A percentile compares a stretch with the other conserved stretches of the same genome.
These are phyloP conservation scores for Microcebus griseorufus DNA, from an alignment of 2,113 vertebrate species.

Conservation along the genomic window DNA sequence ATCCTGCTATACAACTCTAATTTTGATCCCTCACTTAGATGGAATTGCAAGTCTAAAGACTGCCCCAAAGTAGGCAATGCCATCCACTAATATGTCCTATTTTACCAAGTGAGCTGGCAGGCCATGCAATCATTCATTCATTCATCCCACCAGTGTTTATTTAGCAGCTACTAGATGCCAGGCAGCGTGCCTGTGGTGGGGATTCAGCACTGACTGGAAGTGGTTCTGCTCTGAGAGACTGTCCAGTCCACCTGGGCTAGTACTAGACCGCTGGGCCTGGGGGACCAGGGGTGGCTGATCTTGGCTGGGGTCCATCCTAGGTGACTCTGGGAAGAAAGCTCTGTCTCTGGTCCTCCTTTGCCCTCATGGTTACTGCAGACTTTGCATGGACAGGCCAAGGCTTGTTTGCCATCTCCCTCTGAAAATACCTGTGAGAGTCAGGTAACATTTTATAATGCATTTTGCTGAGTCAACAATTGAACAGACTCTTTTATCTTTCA, in stretches of 20 bases:
- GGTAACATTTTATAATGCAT: not conserved
- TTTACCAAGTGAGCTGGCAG: not conserved
- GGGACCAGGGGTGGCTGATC: no score
- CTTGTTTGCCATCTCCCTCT: not conserved
- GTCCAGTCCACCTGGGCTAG: not conserved
- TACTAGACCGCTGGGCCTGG: not conserved
- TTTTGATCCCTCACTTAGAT: not conserved
- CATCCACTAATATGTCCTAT: not conserved
- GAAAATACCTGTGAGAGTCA: not conserved
- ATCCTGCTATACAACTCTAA: not conserved
- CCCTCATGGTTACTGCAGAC: not conserved
- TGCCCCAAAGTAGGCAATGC: not conserved
- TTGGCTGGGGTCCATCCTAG: not conserved
- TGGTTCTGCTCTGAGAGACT: not conserved
- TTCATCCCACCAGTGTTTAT: not conserved
- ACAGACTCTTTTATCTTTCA: not conserved
- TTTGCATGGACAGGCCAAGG: not conserved
- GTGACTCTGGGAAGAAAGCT: not conserved
- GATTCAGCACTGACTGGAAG: not conserved
- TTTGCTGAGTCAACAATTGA: not conserved
- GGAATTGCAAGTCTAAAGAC: not conserved
- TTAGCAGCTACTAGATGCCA: not conserved
- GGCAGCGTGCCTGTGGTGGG: not conserved
- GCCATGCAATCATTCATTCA: not conserved
- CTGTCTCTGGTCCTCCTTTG: not conserved